Percentiles rank a stretch among this genome's conserved stretches.
These are phyloP conservation scores for Mustela nigripes DNA, from an alignment of 2,113 vertebrate species.

Conservation along the genomic window DNA sequence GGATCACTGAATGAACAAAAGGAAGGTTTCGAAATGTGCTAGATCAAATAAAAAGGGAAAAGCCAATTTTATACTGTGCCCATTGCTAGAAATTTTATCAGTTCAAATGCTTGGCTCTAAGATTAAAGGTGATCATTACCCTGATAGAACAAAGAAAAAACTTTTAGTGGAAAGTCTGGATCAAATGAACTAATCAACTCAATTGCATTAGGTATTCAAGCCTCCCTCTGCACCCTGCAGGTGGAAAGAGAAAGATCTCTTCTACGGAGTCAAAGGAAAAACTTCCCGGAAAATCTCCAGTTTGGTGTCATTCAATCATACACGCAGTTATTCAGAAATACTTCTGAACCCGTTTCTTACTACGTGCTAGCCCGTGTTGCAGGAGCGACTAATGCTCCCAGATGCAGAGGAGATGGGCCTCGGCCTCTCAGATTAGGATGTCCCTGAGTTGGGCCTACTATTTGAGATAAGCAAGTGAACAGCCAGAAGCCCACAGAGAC, in stretches of 20 bases:
- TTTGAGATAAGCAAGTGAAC: neutral
- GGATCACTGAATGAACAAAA: neutral
- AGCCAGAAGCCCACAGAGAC: neutral
- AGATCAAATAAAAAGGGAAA: neutral
- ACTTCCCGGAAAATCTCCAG: neutral
- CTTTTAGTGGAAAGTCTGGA: neutral
- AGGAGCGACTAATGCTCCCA: rapidly evolving
- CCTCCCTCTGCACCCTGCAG: too few species aligned
- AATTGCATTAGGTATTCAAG: neutral
- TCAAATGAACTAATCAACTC: neutral
- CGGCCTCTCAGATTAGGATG: neutral
- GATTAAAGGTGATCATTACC: neutral
- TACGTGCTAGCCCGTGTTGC: too few species aligned
- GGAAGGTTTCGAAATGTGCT: neutral
- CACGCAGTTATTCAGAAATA: neutral
- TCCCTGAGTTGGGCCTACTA: neutral
- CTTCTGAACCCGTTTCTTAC: neutral
- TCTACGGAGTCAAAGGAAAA: neutral
- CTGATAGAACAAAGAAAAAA: neutral
- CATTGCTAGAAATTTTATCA: neutral
- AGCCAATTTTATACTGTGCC: neutral
- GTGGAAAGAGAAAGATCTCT: neutral
- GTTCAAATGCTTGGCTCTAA: neutral
- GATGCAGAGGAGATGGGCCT: neutral
- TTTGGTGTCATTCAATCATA: neutral